Evolutionary conservation across 2,113 vertebrate genomes (phyloP), one percentile per base, ranked within the genome.

Genomic region (Lamprotornis superbus): DNA sequence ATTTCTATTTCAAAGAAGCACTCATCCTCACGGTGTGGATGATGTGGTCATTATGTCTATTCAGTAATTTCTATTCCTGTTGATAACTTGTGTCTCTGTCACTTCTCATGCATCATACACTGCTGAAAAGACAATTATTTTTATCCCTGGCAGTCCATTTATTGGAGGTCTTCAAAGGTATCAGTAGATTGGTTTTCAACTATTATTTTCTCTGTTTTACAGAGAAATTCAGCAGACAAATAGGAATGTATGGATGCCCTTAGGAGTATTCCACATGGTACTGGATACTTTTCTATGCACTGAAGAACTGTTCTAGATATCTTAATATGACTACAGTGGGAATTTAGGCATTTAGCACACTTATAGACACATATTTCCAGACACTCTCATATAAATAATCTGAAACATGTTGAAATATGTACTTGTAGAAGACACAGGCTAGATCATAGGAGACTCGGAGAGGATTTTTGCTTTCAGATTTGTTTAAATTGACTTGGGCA

Each of bases 341-440:
- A 64, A 79, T 61, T 47, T 49, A 67, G 42, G 55, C 4, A 33
- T 47, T 60, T 64, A 40, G 7, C 18, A 57, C 10, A 21, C 0
- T 2, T 71, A n/a, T 7, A 14, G 39, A 27, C 27, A 20, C 0
- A 0, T n/a, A 47, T 3, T 31, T 33, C 28, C 15, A 59, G 24
- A 49, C 12, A 65, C 9, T 28, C 27, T 31, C 27, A 64, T 10
- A 46, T 6, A 91, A 40, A 31, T 56, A 56, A 65, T 44, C 22
- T 15, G 15, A 81, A 89, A 44, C 7, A 18, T 33, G 5, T 47
- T 87, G 77, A 91, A 33, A 20, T 33, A 47, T 0, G 4, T 65
- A 33, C 19, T 78, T 56, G 20, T 33, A 73, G 37, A 61, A n/a
- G 46, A 56, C 15, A 69, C 5, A 49, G 52, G 2, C 24, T 27